Conservation (phyloP, 1,140 invertebrate genomes). For the Ceratoteleas bidentatus region DNA sequence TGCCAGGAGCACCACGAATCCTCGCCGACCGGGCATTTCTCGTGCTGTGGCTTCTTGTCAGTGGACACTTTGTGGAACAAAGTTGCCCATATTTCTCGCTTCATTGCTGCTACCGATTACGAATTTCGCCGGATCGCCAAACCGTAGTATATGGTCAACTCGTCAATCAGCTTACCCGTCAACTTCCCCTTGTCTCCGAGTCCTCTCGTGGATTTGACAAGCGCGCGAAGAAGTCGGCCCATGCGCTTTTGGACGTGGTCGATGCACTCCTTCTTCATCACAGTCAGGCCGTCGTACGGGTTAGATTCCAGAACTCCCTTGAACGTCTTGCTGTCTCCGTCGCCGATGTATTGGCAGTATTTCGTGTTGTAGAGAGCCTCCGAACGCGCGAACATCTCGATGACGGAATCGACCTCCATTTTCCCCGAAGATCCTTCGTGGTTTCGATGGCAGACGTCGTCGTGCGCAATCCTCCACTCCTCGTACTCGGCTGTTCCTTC, state of each 20-base stretch:
- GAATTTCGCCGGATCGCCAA: conserved; percentile 20
- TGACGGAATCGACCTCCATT: conserved; percentile 15
- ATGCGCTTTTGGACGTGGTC: conserved; percentile 21
- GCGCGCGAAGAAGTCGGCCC: conserved; percentile 11
- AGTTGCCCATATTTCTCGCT: conserved; percentile 18
- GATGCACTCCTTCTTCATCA: conserved; percentile 8
- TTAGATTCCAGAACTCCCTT: conserved; percentile 7
- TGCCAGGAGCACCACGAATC: conserved; percentile 18
- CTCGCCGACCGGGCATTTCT: conserved; percentile 5
- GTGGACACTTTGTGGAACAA: conserved; percentile 22
- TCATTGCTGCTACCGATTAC: conserved; percentile 12
- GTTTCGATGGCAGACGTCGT: conserved; percentile 1
- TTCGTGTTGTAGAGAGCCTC: background rate
- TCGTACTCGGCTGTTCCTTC: conserved; percentile 5
- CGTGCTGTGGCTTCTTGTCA: conserved; percentile 11
- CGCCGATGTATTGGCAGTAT: conserved; percentile 15
- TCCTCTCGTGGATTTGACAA: conserved; percentile 8
- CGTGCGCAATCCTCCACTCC: conserved; percentile 8
- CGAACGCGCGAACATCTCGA: conserved; percentile 18
- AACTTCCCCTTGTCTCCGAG: conserved; percentile 17
- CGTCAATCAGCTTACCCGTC: conserved; percentile 25
- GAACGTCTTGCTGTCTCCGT: conserved; percentile 18
- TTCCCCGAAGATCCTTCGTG: conserved; percentile 18
- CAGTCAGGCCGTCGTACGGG: conserved; percentile 10
- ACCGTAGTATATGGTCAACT: conserved; percentile 11